Base-by-base conservation (phyloP, 2,113 vertebrate genomes). In the Scomber japonicus region DNA sequence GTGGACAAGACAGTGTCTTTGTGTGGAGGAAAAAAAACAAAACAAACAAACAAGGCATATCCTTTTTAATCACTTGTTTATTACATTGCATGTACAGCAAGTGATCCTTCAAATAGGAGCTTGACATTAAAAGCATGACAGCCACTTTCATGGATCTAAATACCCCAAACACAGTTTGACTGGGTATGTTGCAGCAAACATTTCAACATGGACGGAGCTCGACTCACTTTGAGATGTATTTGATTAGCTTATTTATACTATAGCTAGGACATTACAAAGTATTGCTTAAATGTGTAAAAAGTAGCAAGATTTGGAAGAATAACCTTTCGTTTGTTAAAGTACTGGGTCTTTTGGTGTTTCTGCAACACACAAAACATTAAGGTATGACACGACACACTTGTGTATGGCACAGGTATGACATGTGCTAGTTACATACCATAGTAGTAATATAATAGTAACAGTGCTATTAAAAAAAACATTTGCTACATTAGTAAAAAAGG, bases 61-160 rank as follows among this genome's bases (percentile, higher is more conserved):
- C 73, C 65, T 89, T 90, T 89, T 90, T 92, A 30, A 89, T 73
- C 45, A 86, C 64, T 15, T 9, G 57, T 94, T 94, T 94, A 94
- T 94, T 94, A 54, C 3, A 82, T 57, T 84, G 17, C 48, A 82
- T 61, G 62, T 83, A 90, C 86, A 93, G 70, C 63, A 90, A 81
- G 21, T 63, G 83, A 45, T 75, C 53, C 77, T 66, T 49, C 5
- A 51, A 63, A 83, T 3, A 62, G 48, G 13, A 54, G 35, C 35
- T n/a, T n/a, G 4, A 35, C 48, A 65, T 35, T 19, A 56, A 68
- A 51, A 82, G 11, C 51, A 67, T 63, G 10, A 78, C 0, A 45
- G 40, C 48, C 53, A 45, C 71, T n/a, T 44, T 48, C 17, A 81
- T 9, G 49, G 67, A 57, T 15, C 8, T 67, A 21, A 24, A n/a